Evolutionary conservation across 2,113 vertebrate genomes (phyloP), one percentile per base, ranked within the genome.

Genomic region (Forbesichthys papilliferus): DNA sequence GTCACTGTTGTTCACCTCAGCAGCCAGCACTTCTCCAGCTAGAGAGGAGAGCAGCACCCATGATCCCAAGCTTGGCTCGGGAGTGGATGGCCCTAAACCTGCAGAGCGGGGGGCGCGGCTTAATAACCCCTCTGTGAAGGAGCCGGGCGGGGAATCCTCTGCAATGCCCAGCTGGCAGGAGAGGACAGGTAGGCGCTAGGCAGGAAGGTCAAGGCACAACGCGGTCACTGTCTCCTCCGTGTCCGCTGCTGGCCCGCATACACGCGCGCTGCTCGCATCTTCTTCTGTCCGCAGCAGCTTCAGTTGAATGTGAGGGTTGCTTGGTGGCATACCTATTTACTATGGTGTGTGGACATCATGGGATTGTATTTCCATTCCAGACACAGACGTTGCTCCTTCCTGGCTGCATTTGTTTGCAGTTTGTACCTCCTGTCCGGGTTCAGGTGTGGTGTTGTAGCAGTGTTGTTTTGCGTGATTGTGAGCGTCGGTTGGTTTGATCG

Each of bases 181-280:
- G 51, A 54, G 68, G 85, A 91, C 94, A 96, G 96, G 97, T 98
- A 92, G 71, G 58, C 48, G 1, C 53, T 27, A 27, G 27, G 27
- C 27, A 27, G 76, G 58, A n/a, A 61, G 54, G 16, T 14, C 1
- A 57, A 48, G 61, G 46, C 10, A 9, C 10, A 49, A 20, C 20
- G 1, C 9, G 34, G 58, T 48, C 12, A 36, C 9, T 11, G 58
- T 42, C 14, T 9, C 13, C 47, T 36, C 34, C 1, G 36, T 52
- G 46, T 74, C 64, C 14, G n/a, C 56, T 47, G 68, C 18, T 20
- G 14, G 34, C 56, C 73, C 48, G 49, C 52, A 57, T 55, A 3
- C 57, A 47, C 18, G 7, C 58, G 51, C 68, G 66, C 74, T 42
- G 11, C 58, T 54, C 68, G 63, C 74, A 16, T 66, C 47, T 27